Conservation (phyloP, 1,140 invertebrate species). For the Drosophila arizonae region DNA sequence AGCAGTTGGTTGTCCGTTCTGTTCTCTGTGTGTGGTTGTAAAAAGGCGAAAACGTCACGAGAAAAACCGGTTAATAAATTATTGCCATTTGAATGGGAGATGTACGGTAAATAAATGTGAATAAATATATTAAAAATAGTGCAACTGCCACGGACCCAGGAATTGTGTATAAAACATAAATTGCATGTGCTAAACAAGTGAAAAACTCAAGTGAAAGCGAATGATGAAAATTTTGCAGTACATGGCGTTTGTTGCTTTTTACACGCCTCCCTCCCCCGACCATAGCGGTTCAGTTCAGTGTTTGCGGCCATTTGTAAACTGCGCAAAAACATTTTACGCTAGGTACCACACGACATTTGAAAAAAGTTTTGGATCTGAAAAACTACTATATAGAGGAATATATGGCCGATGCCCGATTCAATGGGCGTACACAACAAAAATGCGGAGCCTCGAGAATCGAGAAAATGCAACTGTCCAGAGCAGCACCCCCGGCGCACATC, state of each 20-base stretch:
- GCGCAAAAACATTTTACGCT: conserved; percentile 59
- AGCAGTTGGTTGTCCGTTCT: conserved; percentile 58
- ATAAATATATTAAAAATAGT: conserved; percentile 48
- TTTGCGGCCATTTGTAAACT: conserved; percentile 71
- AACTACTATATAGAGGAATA: neutral
- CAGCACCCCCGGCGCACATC: conserved; percentile 37
- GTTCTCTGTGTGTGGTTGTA: conserved; percentile 77
- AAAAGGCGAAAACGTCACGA: conserved; percentile 79
- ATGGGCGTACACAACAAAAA: neutral
- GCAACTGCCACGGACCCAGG: neutral
- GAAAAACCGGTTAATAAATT: conserved; percentile 82
- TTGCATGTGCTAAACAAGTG: conserved; percentile 32
- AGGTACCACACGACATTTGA: conserved; percentile 6
- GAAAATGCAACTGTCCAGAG: conserved; percentile 31
- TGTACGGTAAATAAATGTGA: conserved; percentile 65
- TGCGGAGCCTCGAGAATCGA: conserved; percentile 27
- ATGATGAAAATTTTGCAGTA: conserved; percentile 61
- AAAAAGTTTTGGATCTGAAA: neutral
- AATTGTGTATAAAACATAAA: conserved; percentile 30
- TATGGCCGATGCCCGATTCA: neutral
- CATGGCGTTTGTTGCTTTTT: conserved; percentile 56
- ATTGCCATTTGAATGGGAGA: conserved; percentile 76
- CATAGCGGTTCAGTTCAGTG: conserved; percentile 28
- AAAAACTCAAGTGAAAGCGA: conserved; percentile 58
- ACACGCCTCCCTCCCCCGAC: conserved; percentile 8